These are phyloP conservation scores for Lasioglossum albipes DNA, from an alignment of 1,140 invertebrate genomes.

Conservation along the genomic window DNA sequence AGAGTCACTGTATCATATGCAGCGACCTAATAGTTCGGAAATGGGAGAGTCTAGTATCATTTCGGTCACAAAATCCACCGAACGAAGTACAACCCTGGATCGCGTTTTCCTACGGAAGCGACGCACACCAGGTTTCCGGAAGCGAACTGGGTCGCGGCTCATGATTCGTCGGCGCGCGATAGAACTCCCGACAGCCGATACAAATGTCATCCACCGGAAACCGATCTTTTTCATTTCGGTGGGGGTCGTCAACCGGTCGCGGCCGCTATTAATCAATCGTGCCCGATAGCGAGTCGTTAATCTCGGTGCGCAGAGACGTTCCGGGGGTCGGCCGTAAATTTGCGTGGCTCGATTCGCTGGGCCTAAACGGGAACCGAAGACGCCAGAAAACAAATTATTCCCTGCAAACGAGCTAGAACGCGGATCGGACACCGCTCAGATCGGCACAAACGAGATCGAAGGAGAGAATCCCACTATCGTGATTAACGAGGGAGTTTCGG, in stretches of 20 bases:
- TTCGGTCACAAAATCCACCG: no score
- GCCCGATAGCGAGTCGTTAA: not conserved
- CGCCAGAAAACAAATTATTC: constrained; percentile 23
- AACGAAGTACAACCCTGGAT: no score
- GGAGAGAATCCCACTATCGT: constrained; percentile 30
- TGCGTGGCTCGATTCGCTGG: no score
- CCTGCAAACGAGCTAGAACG: no score
- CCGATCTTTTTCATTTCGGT: not conserved
- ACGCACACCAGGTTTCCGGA: no score
- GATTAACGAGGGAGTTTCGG: constrained; percentile 43
- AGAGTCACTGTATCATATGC: no score
- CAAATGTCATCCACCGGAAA: not conserved
- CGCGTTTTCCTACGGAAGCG: no score
- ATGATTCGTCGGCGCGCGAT: no score
- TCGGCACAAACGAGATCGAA: constrained; percentile 33
- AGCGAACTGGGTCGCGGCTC: no score
- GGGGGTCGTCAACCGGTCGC: not conserved
- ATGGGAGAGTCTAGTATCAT: no score
- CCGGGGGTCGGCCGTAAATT: not conserved
- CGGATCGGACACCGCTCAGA: not conserved
- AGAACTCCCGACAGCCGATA: no score
- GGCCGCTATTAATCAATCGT: not conserved
- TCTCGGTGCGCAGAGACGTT: not conserved
- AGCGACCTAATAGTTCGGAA: no score
- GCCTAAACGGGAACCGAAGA: not conserved